phyloP scores from a whole-genome alignment of 1,140 invertebrate species.

The Hermetia illucens region DNA sequence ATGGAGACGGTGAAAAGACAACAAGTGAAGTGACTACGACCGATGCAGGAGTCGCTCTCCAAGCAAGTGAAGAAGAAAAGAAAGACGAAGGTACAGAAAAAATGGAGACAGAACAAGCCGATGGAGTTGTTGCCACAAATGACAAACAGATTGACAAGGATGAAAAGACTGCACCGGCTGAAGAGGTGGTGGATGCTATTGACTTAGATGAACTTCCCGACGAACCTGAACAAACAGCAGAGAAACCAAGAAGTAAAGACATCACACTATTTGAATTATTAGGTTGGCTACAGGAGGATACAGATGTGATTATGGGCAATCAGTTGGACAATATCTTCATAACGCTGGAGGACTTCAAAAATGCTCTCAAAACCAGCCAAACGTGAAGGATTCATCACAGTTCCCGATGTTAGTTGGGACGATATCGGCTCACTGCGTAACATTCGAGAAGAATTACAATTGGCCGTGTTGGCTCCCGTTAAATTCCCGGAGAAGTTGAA shows the following conservation, averaged over 20 bases:
- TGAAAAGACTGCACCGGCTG: no score
- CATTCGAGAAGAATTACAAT: slow-evolving; percentile 77
- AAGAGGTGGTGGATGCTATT: no score
- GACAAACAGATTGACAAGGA: not conserved
- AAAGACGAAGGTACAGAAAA: slow-evolving; percentile 15
- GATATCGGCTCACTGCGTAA: slow-evolving; percentile 87
- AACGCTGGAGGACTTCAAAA: slow-evolving; percentile 57
- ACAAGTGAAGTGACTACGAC: slow-evolving; percentile 9
- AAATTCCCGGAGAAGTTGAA: slow-evolving; percentile 68
- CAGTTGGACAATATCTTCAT: slow-evolving; percentile 41
- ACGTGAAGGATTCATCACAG: slow-evolving; percentile 92
- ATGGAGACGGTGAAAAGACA: slow-evolving; percentile 9
- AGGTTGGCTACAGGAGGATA: slow-evolving; percentile 38
- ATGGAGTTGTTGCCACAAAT: not conserved
- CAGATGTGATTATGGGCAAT: slow-evolving; percentile 7
- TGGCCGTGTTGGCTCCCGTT: slow-evolving; percentile 86
- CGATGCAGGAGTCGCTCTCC: slow-evolving; percentile 5
- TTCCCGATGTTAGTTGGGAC: slow-evolving; percentile 94
- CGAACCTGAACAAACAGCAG: not conserved
- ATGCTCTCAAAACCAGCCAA: slow-evolving; percentile 79
- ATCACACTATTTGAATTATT: slow-evolving; percentile 29
- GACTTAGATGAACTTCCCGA: not conserved
- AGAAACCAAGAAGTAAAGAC: slow-evolving; percentile 9
- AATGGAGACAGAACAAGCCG: no score
- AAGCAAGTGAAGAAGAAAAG: slow-evolving; percentile 13